Conservation (phyloP, 1,140 invertebrate species). For the Neotoxoptera formosana region DNA sequence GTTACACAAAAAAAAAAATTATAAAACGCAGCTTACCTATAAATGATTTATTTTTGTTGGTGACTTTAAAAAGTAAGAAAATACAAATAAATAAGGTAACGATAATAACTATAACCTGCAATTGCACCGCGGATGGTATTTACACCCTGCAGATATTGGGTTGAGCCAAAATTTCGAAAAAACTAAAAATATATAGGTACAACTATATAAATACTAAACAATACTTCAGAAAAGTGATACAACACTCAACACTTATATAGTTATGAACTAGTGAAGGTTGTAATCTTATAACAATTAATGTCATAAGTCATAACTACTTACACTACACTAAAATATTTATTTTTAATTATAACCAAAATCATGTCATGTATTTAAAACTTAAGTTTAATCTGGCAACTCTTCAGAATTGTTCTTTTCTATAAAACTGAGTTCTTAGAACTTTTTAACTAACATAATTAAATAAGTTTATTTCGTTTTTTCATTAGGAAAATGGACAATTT, state of each 20-base stretch:
- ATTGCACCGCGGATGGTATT: not conserved
- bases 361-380: not conserved
- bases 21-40: not conserved
- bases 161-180: not conserved
- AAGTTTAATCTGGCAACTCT: not conserved
- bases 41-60: not conserved
- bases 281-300: not conserved
- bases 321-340: not conserved
- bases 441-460: constrained; percentile 36
- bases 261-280: not conserved
- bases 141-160: not conserved
- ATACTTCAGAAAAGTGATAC: not conserved
- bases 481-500: constrained; percentile 13
- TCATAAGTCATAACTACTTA: no score
- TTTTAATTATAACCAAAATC: not conserved
- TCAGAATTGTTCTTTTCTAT: not conserved
- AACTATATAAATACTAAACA: not conserved
- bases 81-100: not conserved
- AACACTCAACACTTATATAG: not conserved
- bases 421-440: not conserved
- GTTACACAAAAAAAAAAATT: not conserved
- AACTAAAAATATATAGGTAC: not conserved
- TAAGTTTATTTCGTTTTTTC: constrained; percentile 17
- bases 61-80: not conserved
- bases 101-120: not conserved